Evolutionary conservation across 2,113 vertebrate species (phyloP).

Genomic region (Vireo altiloquus): DNA sequence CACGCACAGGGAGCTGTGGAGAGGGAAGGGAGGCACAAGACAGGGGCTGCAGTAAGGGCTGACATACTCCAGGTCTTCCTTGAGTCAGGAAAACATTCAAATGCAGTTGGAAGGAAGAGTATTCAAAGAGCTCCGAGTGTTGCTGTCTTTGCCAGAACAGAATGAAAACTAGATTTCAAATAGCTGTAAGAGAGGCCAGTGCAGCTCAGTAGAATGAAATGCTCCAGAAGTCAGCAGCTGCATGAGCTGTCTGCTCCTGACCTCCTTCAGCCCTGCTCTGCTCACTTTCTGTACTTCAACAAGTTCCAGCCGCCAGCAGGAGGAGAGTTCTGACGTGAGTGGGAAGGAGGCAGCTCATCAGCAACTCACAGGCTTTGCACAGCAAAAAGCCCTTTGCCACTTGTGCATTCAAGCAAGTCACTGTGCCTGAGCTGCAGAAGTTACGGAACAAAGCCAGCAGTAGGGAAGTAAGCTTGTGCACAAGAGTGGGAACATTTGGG

Average conservation of each 20-base stretch:
- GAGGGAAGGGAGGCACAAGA: not conserved
- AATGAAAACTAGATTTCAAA: not conserved
- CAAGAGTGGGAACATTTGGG: not conserved
- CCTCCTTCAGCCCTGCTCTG: not conserved
- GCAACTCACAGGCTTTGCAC: not conserved
- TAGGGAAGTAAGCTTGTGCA: not conserved
- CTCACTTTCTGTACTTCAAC: not conserved
- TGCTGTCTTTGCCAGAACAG: not conserved
- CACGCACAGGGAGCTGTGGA: not conserved
- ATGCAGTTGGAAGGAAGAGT: not conserved
- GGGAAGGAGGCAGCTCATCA: not conserved
- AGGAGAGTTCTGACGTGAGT: not conserved
- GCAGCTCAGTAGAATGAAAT: not conserved
- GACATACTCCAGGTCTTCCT: not conserved
- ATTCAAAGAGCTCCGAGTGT: not conserved
- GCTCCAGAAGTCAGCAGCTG: not conserved
- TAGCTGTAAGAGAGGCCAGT: not conserved
- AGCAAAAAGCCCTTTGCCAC: not conserved
- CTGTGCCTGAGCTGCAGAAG: not conserved
- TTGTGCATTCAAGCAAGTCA: not conserved
- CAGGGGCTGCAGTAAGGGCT: not conserved
- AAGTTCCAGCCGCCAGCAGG: not conserved
- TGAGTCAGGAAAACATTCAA: not conserved
- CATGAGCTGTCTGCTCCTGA: rapidly evolving
- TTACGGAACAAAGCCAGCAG: not conserved